Conservation (phyloP, 2,888 invertebrate genomes). For the Erpobdella octoculata region DNA sequence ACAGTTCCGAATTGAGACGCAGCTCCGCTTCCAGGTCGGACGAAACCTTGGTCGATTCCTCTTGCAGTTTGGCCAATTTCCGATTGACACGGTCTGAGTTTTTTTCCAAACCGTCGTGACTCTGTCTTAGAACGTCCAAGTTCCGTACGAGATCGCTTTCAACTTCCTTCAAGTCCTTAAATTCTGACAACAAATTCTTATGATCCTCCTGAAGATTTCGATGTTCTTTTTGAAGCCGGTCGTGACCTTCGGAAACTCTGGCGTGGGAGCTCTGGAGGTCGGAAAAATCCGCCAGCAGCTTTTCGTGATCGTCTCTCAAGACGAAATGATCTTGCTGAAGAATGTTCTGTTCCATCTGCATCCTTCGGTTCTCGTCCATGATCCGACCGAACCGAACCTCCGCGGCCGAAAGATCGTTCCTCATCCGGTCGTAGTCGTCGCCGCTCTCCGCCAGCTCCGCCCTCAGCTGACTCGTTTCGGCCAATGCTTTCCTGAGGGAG, state of each 20-base stretch:
- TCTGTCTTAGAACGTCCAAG: neutral
- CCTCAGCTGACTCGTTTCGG: neutral
- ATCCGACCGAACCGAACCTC: neutral
- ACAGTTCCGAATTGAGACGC: neutral
- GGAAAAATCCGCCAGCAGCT: neutral
- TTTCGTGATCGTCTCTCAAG: slow-evolving; percentile 9
- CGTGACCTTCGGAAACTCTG: neutral
- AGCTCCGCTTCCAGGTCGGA: neutral
- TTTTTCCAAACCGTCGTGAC: neutral
- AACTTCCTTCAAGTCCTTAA: neutral
- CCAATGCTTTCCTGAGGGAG: neutral
- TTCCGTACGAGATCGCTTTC: neutral
- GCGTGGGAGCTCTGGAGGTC: neutral
- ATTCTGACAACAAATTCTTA: neutral
- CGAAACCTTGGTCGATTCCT: neutral
- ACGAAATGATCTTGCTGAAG: neutral
- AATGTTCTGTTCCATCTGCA: neutral
- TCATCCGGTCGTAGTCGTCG: neutral
- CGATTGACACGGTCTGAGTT: neutral
- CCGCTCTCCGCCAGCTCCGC: neutral
- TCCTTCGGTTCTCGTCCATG: neutral
- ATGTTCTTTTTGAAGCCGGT: neutral
- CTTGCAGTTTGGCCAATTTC: neutral
- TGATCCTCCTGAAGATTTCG: neutral
- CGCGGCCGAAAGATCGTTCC: neutral